Conservation (phyloP, 2,888 invertebrate species). For the Cephus sareptanus region DNA sequence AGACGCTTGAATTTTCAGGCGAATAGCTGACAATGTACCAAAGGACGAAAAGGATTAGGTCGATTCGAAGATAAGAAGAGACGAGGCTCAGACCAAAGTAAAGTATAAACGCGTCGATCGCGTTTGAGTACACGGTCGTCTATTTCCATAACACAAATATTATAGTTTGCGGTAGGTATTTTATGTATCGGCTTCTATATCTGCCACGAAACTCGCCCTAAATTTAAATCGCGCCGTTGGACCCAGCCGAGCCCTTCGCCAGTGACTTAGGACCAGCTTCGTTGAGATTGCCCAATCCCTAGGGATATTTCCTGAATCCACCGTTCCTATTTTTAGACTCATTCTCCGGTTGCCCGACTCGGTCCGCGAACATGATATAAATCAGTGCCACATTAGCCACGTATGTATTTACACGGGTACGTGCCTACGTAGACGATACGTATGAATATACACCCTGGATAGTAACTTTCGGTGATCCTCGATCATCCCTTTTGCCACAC, state of each 20-base stretch:
- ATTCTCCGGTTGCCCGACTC: slow-evolving; percentile 30
- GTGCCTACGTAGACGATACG: background rate
- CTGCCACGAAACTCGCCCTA: slow-evolving; percentile 4
- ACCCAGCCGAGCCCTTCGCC: background rate
- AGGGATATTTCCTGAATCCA: slow-evolving; percentile 40
- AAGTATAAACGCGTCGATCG: slow-evolving; percentile 2
- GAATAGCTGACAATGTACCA: background rate
- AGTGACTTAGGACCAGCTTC: slow-evolving; percentile 23
- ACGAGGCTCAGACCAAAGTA: background rate
- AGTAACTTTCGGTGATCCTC: background rate
- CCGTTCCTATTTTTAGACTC: slow-evolving; percentile 41
- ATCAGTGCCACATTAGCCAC: background rate
- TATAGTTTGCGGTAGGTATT: slow-evolving; percentile 23
- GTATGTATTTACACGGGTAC: background rate
- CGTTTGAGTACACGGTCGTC: slow-evolving; percentile 14
- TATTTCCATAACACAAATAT: slow-evolving; percentile 22
- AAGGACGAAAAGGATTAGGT: background rate
- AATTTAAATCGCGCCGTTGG: slow-evolving; percentile 3
- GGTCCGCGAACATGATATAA: slow-evolving; percentile 9
- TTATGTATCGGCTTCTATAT: slow-evolving; percentile 11
- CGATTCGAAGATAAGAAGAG: background rate
- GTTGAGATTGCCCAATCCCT: slow-evolving; percentile 40
- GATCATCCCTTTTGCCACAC: background rate
- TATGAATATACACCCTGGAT: background rate
- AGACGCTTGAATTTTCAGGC: background rate